Percentiles rank a stretch among this genome's conserved stretches.
Evolutionary conservation across 2,888 invertebrate species (phyloP).

Genomic region (Melikaiella ostensackeni): DNA sequence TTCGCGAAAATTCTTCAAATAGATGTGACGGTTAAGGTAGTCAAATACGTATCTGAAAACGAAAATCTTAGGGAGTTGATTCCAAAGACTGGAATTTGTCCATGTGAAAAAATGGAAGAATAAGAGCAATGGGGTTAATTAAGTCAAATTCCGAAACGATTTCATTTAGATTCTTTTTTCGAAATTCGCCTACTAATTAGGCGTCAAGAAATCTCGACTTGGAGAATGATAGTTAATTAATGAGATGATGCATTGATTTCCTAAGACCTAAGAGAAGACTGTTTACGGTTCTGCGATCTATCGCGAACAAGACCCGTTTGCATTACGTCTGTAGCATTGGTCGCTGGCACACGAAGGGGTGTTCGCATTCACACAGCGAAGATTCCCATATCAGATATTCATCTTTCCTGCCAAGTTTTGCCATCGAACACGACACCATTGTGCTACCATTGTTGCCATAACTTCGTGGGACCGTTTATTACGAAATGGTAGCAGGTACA

Average conservation of each 20-base stretch:
- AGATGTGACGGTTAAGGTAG: not conserved
- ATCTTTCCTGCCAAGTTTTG: constrained; percentile 54
- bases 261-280: not conserved
- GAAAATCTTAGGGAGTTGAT: not conserved
- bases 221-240: constrained; percentile 12
- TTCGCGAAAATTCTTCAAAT: not conserved
- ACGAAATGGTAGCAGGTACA: constrained; percentile 64
- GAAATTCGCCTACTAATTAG: not conserved
- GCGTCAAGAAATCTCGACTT: not conserved
- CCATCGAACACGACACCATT: constrained; percentile 67
- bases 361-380: constrained; percentile 53
- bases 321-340: constrained; percentile 11
- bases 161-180: not conserved
- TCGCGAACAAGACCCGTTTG: constrained; percentile 29
- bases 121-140: not conserved
- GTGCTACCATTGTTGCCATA: constrained; percentile 64
- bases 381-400: constrained; percentile 58
- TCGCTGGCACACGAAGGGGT: constrained; percentile 40
- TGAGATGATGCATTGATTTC: constrained; percentile 21
- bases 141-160: not conserved
- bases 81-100: not conserved
- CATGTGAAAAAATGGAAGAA: not conserved
- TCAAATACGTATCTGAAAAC: too few relatives aligned
- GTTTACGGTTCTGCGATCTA: constrained; percentile 18
- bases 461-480: constrained; percentile 68